These are phyloP conservation scores for Neosilurus mollespiculum DNA, from an alignment of 2,797 vertebrate genomes.

Conservation along the genomic window DNA sequence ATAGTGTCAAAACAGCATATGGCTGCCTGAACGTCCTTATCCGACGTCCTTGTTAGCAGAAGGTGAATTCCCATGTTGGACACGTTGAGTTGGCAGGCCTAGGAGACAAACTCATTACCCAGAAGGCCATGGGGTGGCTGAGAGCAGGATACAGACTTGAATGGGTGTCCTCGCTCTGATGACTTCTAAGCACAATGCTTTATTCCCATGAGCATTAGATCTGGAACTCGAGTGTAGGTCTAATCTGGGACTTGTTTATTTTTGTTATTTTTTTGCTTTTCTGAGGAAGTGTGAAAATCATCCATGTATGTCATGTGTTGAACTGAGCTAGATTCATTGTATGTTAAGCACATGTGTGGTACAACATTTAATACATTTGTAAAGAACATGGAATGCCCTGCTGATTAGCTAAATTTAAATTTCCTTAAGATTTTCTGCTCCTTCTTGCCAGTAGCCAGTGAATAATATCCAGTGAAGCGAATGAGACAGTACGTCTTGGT, in stretches of 20 bases:
- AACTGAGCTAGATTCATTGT: too few species aligned
- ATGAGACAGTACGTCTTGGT: slow-evolving; percentile 19
- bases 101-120: slow-evolving; percentile 35
- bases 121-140: slow-evolving; percentile 32
- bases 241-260: neutral
- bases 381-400: slow-evolving; percentile 1
- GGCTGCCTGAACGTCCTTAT: slow-evolving; percentile 16
- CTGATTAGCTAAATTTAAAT: slow-evolving; percentile 3
- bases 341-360: neutral
- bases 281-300: too few species aligned
- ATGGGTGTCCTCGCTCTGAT: slow-evolving; percentile 38
- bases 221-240: neutral
- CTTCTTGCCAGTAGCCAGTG: neutral
- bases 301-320: too few species aligned
- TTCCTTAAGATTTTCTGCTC: slow-evolving; percentile 16
- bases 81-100: slow-evolving; percentile 12
- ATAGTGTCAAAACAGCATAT: slow-evolving; percentile 17
- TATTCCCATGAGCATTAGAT: slow-evolving; percentile 25
- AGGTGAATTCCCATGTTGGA: slow-evolving; percentile 23
- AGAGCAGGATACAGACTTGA: slow-evolving; percentile 22
- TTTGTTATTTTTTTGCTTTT: neutral
- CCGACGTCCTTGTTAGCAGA: slow-evolving; percentile 42
- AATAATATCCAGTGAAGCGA: slow-evolving; percentile 18
- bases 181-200: slow-evolving; percentile 46
- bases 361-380: too few species aligned